Percentiles rank a stretch among this genome's conserved stretches.
Evolutionary conservation across 2,113 vertebrate species (phyloP).

Genomic region (Xiphophorus maculatus): DNA sequence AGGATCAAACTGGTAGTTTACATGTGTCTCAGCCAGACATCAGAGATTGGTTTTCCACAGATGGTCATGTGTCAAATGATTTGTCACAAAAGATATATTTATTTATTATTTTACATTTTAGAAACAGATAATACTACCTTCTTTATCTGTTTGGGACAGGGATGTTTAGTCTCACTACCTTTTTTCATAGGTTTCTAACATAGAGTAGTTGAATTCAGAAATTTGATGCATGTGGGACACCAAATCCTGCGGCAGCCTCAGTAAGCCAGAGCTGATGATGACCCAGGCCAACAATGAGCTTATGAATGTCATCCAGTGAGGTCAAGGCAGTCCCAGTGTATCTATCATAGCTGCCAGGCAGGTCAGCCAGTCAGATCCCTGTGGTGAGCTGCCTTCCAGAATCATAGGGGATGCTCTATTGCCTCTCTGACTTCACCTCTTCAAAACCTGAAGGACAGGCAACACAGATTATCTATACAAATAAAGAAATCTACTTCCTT

Average conservation of each 20-base stretch:
- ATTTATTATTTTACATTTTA: too few species aligned
- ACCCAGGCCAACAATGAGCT: constrained; percentile 36
- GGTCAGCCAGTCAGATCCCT: constrained; percentile 72
- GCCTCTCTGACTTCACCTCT: constrained; percentile 48
- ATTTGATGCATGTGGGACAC: constrained; percentile 39
- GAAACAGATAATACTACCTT: too few species aligned
- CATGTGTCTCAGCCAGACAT: too few species aligned
- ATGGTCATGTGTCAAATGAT: too few species aligned
- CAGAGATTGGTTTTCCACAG: too few species aligned
- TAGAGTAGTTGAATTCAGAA: neutral
- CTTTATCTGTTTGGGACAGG: neutral
- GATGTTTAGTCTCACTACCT: constrained; percentile 25
- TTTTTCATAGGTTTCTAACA: constrained; percentile 15
- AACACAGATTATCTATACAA: neutral
- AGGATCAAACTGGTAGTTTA: too few species aligned
- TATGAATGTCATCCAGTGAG: constrained; percentile 66
- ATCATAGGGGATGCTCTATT: constrained; percentile 58
- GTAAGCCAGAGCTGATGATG: constrained; percentile 52
- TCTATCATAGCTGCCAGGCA: constrained; percentile 71
- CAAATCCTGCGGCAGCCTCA: constrained; percentile 1
- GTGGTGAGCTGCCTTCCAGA: constrained; percentile 45
- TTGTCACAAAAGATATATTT: too few species aligned
- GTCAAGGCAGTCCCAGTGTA: constrained; percentile 63
- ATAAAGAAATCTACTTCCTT: constrained; percentile 11
- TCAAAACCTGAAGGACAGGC: constrained; percentile 33